Evolutionary conservation across 2,888 invertebrate genomes (phyloP), one percentile per base, ranked within the genome.

Genomic region (Metallyticus violacea): DNA sequence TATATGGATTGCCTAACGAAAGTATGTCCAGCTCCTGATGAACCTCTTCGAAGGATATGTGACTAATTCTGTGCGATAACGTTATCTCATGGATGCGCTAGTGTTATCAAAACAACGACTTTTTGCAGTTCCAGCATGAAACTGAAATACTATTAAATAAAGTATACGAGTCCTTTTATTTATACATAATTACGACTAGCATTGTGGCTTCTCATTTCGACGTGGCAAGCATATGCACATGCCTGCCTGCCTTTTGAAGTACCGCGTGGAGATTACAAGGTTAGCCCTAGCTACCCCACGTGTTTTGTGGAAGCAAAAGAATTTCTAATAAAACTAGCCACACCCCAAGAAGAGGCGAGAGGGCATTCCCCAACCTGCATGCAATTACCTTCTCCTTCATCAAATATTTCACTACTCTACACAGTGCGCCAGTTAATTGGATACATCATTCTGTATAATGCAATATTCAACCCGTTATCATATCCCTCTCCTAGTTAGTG

Each of bases 361-460:
- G n/a, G n/a, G n/a, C n/a, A n/a, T n/a, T 22, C 22, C 40, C 40
- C 40, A 62, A 62, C 9, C 40, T 83, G 83, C 27, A n/a, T 83
- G 76, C 83, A 76, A 83, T 83, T 83, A 83, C 27, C 27, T 62
- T 40, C 76, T 77, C 83, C 77, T 22, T 83, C 77, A 83, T 83
- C 27, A 77, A 62, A 77, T 77, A 83, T 83, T 83, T 77, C 83
- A 76, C 15, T 28, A 22, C 22, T 9, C 79, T 22, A 62, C 40
- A 22, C 40, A 15, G 40, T 62, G 9, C 40, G 40, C 15, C 15
- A 62, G 27, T 77, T 83, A 83, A 83, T 83, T 83, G 76, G 76
- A 27, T 26, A 27, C 76, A 22, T n/a, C 77, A 22, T 81, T 26
- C 15, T 62, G 7, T 62, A 1, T 81, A 81, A 81, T 81, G 9